Evolutionary conservation across 2,888 invertebrate genomes (phyloP).

Genomic region (Sympetrum striolatum): DNA sequence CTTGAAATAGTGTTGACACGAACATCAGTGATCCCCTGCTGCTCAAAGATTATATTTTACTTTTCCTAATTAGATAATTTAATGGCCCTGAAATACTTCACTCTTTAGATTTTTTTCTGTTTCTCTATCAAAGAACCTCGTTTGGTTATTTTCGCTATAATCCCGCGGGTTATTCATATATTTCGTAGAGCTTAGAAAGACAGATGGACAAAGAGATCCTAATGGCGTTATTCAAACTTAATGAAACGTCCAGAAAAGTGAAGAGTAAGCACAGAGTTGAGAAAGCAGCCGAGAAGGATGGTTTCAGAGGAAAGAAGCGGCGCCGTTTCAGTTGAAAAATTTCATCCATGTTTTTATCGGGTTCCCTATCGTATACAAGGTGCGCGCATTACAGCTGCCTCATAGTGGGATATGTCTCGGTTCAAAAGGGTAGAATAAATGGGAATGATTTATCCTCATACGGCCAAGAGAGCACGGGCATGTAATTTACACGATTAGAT

Average conservation of each 20-base stretch:
- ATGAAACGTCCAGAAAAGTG: background rate
- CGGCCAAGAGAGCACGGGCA: background rate
- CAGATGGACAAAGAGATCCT: background rate
- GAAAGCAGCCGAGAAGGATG: background rate
- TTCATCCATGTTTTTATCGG: conserved; percentile 30
- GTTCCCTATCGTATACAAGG: background rate
- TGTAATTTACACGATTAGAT: background rate
- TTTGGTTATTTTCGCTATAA: background rate
- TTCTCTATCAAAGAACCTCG: too few relatives aligned
- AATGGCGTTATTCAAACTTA: background rate
- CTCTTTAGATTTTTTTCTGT: too few relatives aligned
- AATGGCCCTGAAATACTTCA: too few relatives aligned
- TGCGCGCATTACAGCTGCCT: background rate
- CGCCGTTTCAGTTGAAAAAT: background rate
- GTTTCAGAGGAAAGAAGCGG: background rate
- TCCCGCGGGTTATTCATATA: background rate
- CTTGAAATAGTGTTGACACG: too few relatives aligned
- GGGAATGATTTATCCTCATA: background rate
- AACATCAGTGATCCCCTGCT: too few relatives aligned
- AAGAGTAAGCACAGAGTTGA: background rate
- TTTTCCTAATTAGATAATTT: too few relatives aligned
- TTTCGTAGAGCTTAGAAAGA: background rate
- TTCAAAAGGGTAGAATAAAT: background rate
- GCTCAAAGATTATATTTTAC: too few relatives aligned
- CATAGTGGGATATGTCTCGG: background rate